Percentiles rank a stretch among this genome's conserved stretches.
phyloP scores from a whole-genome alignment of 1,140 invertebrate genomes.

The Drosophila mauritiana region DNA sequence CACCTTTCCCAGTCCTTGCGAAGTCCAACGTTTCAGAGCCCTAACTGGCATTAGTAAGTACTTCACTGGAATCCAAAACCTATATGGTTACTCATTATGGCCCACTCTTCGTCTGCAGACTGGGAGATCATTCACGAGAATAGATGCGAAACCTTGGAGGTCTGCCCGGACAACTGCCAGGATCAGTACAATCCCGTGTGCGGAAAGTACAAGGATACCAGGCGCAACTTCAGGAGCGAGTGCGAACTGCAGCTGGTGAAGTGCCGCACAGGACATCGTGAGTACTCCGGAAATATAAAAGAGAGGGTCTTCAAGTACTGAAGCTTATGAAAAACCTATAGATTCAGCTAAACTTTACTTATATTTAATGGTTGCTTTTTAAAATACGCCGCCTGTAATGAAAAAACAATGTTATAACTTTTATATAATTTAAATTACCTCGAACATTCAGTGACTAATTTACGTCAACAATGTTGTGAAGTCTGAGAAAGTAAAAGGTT shows the following conservation, averaged over 20 bases:
- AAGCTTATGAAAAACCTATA: no score
- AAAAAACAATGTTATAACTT: no score
- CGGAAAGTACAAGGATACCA: slow-evolving; percentile 10
- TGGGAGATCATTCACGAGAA: slow-evolving; percentile 54
- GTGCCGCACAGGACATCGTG: slow-evolving; percentile 33
- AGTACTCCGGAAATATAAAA: neutral
- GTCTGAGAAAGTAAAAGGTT: no score
- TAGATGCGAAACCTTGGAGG: slow-evolving; percentile 35
- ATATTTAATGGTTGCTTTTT: no score
- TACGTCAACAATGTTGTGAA: no score
- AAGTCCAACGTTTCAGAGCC: slow-evolving; percentile 37
- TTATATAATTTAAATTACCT: no score
- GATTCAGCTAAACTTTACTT: no score
- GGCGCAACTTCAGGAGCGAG: slow-evolving; percentile 27
- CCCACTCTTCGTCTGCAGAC: slow-evolving; percentile 8
- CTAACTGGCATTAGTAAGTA: slow-evolving; percentile 37
- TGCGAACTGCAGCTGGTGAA: slow-evolving; percentile 45
- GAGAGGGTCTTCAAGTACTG: neutral
- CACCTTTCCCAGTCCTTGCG: slow-evolving; percentile 58
- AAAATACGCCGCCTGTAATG: no score
- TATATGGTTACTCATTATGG: accelerated
- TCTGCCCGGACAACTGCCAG: slow-evolving; percentile 24
- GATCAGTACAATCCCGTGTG: slow-evolving; percentile 19
- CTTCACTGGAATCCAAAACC: no score
- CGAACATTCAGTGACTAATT: no score